Percentiles rank a stretch among this genome's conserved stretches.
Evolutionary conservation across 2,113 vertebrate species (phyloP).

Genomic region (Neoarius graeffei): DNA sequence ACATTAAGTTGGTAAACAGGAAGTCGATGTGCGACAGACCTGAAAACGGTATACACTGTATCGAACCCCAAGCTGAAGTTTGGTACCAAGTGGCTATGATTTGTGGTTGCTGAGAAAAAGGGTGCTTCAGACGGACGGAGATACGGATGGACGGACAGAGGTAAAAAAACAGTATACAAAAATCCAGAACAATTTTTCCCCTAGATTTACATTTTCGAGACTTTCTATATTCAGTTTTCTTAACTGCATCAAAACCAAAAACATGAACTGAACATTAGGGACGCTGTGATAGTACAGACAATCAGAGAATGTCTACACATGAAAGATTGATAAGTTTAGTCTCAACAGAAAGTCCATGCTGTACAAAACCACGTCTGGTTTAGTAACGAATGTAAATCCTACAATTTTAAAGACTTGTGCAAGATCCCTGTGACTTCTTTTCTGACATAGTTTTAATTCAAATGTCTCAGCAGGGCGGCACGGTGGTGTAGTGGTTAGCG

Average conservation of each 20-base stretch:
- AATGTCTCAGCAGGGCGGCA: background rate
- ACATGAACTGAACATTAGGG: background rate
- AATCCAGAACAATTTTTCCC: background rate
- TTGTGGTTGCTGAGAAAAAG: no score
- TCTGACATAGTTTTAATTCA: background rate
- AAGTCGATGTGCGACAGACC: no score
- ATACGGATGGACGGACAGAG: no score
- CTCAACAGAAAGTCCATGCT: background rate
- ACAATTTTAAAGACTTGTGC: background rate
- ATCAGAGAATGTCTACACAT: background rate
- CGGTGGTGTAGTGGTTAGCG: no score
- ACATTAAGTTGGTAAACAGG: no score
- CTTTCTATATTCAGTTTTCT: background rate
- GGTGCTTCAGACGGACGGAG: no score
- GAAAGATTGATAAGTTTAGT: background rate
- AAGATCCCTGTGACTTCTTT: background rate
- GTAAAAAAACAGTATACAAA: no score
- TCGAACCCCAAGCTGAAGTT: no score
- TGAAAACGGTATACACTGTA: no score
- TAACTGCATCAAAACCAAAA: background rate
- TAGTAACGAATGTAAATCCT: background rate
- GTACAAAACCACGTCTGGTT: background rate
- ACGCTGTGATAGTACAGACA: background rate
- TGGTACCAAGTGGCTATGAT: no score
- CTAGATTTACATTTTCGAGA: background rate